These are phyloP conservation scores for Mystacornis crossleyi DNA, from an alignment of 2,113 vertebrate species.

Conservation along the genomic window DNA sequence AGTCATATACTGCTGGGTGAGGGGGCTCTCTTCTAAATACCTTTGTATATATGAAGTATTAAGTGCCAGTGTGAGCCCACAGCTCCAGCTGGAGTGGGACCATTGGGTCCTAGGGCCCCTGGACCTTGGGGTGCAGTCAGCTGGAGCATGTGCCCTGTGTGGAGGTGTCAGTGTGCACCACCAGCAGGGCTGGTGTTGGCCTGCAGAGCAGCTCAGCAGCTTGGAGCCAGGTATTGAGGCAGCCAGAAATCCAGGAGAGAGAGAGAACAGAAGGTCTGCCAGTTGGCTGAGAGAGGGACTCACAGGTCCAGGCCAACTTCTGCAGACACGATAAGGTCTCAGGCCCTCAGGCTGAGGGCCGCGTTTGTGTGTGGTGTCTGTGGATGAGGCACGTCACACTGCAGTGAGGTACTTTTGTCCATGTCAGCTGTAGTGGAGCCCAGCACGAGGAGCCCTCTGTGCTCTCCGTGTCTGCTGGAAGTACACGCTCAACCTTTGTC, in stretches of 20 bases:
- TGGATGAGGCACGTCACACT: fast-evolving
- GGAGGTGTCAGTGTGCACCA: neutral
- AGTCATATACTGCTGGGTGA: neutral
- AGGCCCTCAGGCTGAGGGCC: neutral
- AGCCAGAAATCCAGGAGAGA: neutral
- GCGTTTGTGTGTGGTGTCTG: neutral
- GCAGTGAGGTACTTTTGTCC: neutral
- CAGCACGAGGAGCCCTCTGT: neutral
- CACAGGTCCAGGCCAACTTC: neutral
- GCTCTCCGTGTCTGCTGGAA: neutral
- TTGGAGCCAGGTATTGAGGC: neutral
- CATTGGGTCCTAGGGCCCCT: neutral
- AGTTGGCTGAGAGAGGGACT: neutral
- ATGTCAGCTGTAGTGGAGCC: neutral
- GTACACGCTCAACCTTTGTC: neutral
- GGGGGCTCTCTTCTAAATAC: neutral
- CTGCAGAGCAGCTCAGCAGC: neutral
- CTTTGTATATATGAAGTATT: neutral
- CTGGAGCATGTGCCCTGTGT: neutral
- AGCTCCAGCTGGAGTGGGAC: neutral
- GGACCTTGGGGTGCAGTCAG: neutral
- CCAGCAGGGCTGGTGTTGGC: neutral
- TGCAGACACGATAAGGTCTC: fast-evolving
- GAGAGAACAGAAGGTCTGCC: neutral
- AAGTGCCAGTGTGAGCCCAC: neutral